Base-by-base conservation (phyloP, 2,113 vertebrate genomes). In the Crotalus tigris region DNA sequence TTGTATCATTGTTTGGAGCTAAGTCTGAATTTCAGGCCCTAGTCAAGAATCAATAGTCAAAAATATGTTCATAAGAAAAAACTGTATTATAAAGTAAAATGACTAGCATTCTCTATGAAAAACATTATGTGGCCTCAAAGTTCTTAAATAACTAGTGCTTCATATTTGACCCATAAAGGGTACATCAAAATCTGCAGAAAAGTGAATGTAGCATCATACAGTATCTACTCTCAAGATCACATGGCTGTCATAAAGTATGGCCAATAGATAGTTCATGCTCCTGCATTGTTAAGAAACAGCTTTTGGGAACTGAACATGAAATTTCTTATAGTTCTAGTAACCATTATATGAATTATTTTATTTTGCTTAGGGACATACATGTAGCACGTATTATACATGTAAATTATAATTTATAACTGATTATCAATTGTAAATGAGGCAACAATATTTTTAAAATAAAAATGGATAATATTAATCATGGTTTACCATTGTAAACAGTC, bases 41-140 rank as follows among this genome's bases (percentile, higher is more conserved):
- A 69, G 29, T 15, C 11, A 69, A 69, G 29, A n/a, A 69, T 15
- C 29, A 64, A 5, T 64, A 64, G 61, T 69, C 61, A 69, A n/a
- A n/a, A 69, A n/a, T 69, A 69, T 69, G 61, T 69, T 69, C 61
- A n/a, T 69, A n/a, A n/a, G 11, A 69, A 69, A 69, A 69, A n/a
- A 69, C 92, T 3, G 54, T 24, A 12, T 46, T 19, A 39, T 23
- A 58, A 19, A 33, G 44, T 39, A 54, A 88, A 91, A 53, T 92
- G 51, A 49, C 12, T 49, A 64, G 89, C 95, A 96, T 94, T 96
- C 94, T 91, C 95, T 95, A 95, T 93, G 96, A 95, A 96, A 96
- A 51, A 95, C 94, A 95, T 29, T 94, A 94, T 96, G 91, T 21
- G 86, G 23, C 15, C 11, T 23, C n/a, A 29, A 88, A 91, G 59